Conservation (phyloP, 2,797 vertebrate species). For the Aplochiton taeniatus region DNA sequence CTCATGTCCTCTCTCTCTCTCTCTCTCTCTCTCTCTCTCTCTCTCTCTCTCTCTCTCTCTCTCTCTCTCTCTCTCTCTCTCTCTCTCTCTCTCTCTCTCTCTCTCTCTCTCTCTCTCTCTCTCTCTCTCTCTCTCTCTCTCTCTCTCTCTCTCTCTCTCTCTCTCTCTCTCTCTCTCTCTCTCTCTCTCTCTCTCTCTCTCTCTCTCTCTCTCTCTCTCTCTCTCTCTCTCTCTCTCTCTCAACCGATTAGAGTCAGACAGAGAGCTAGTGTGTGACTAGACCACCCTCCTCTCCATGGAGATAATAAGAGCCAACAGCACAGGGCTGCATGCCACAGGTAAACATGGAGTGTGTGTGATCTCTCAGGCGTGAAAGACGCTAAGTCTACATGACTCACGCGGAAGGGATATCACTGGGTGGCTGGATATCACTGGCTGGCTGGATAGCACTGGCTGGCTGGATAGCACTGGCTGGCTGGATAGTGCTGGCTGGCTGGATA, state of each 20-base stretch:
- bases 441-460: too few relatives aligned
- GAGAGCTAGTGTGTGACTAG: slow-evolving; percentile 51
- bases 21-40: slow-evolving; percentile 55
- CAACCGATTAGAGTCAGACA: slow-evolving; percentile 66
- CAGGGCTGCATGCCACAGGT: slow-evolving; percentile 47
- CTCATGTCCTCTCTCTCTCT: slow-evolving; percentile 19
- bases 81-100: slow-evolving; percentile 28
- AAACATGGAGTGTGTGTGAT: slow-evolving; percentile 61
- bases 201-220: slow-evolving; percentile 9
- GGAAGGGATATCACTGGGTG: too few relatives aligned
- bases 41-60: slow-evolving; percentile 30
- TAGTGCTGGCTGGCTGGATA: too few relatives aligned
- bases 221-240: slow-evolving; percentile 59
- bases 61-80: slow-evolving; percentile 59
- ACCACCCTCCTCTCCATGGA: slow-evolving; percentile 43
- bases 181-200: too few relatives aligned
- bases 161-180: background rate
- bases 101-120: slow-evolving; percentile 55
- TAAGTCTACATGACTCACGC: too few relatives aligned
- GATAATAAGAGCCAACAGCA: slow-evolving; percentile 48
- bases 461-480: too few relatives aligned
- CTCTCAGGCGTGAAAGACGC: slow-evolving; percentile 56
- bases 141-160: too few relatives aligned
- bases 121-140: slow-evolving; percentile 1
- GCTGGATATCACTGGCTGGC: too few relatives aligned